Evolutionary conservation across 2,888 invertebrate genomes (phyloP), one percentile per base, ranked within the genome.

Genomic region (Epinotia demarniana): DNA sequence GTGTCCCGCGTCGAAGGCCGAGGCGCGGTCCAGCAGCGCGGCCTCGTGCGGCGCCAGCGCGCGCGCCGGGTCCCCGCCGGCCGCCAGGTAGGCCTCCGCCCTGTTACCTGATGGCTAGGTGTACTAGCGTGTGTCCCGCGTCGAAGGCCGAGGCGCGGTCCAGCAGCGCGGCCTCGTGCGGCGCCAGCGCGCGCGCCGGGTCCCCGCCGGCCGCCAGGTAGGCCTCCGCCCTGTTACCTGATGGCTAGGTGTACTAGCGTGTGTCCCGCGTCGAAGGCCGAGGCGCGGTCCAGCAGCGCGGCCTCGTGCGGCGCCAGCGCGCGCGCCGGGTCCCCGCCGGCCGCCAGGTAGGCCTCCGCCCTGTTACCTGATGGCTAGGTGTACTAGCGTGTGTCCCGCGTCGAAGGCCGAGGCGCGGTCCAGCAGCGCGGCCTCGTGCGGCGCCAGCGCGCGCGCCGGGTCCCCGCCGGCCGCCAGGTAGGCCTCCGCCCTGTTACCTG

Each of bases 161-260:
- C 73, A 98, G 71, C 76, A 98, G 95, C 81, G 96, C 94, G 79
- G 98, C 97, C 95, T 99, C 99, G 81, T 96, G 96, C 83, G 96
- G 95, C 60, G 97, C 97, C 81, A 99, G 90, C 83, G 98, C 97
- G 80, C 99, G 96, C 75, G 98, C 96, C 46, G 98, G 98, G 94
- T 98, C 97, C 2, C 98, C 98, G 67, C 98, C 98, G 70, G 96
- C 95, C 46, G 97, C 95, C 79, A 99, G 95, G 92, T 98, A 99
- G 53, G 97, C 97, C 86, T 98, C 98, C 68, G 99, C 98, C 71
- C 98, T 81, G 83, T 85, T 19, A 96, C 96, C 97, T 95, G 88
- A 99, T 97, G 80, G 99, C 99, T 89, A 99, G 95, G 92, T 99
- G 99, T 85, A 99, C 98, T 84, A 99, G 95, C 80, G 99, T 99